Percentiles rank a stretch among this genome's conserved stretches.
These are phyloP conservation scores for Copidosoma floridanum DNA, from an alignment of 1,140 invertebrate species.

Conservation along the genomic window DNA sequence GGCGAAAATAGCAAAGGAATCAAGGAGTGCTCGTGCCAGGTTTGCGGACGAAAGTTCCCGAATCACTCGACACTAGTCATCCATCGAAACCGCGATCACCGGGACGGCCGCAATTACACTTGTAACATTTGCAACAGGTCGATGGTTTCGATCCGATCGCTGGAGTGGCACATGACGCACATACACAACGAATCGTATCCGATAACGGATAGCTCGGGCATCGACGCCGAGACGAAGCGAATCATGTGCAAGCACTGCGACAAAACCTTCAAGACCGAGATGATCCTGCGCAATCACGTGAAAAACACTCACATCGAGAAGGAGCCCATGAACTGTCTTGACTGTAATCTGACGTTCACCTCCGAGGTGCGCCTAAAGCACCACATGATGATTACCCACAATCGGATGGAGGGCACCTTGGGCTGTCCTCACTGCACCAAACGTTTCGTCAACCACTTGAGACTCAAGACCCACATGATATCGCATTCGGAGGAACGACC, in stretches of 20 bases:
- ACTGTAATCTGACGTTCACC: conserved; percentile 48
- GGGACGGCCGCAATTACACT: conserved; percentile 51
- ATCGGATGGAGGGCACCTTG: conserved; percentile 50
- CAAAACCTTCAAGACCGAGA: conserved; percentile 54
- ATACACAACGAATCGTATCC: conserved; percentile 49
- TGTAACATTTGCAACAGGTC: conserved; percentile 55
- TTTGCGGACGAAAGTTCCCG: conserved; percentile 53
- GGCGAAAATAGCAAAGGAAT: conserved; percentile 48
- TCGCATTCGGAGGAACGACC: conserved; percentile 54
- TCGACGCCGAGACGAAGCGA: conserved; percentile 39
- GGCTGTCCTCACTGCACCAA: conserved; percentile 52
- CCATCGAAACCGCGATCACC: conserved; percentile 51
- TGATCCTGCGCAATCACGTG: conserved; percentile 52
- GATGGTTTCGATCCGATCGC: conserved; percentile 50
- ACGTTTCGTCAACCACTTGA: conserved; percentile 52
- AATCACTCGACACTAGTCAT: conserved; percentile 55
- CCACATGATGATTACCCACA: conserved; percentile 53
- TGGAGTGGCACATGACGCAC: conserved; percentile 53
- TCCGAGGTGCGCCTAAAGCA: conserved; percentile 51
- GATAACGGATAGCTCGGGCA: conserved; percentile 32
- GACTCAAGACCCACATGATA: conserved; percentile 55
- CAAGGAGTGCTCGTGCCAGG: conserved; percentile 53
- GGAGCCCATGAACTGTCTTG: conserved; percentile 51
- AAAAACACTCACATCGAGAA: conserved; percentile 55
- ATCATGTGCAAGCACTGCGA: conserved; percentile 50